Conservation (phyloP, 2,113 vertebrate genomes). For the Eretmochelys imbricata region DNA sequence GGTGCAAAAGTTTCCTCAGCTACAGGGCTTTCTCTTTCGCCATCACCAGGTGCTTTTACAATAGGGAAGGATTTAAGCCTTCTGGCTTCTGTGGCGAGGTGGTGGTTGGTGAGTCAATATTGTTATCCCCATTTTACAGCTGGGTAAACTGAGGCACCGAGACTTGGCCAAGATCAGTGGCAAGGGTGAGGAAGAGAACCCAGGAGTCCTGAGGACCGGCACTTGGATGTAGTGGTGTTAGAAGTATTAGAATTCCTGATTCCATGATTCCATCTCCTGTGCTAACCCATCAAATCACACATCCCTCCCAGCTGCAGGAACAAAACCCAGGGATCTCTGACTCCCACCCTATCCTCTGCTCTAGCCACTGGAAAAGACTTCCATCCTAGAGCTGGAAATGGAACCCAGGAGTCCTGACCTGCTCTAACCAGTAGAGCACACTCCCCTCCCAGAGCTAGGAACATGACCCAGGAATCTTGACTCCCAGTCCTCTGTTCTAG, state of each 20-base stretch:
- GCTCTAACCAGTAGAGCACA: not conserved
- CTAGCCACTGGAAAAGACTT: not conserved
- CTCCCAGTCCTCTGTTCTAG: not conserved
- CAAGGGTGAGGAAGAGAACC: not conserved
- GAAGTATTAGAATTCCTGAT: too few species aligned
- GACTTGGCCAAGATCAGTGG: too few species aligned
- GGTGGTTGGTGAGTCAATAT: not conserved
- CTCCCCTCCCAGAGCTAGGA: not conserved
- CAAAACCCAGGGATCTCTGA: not conserved
- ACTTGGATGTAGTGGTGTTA: too few species aligned
- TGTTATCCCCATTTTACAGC: too few species aligned
- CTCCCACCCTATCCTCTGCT: not conserved
- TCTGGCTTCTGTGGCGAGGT: not conserved
- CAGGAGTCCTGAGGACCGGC: not conserved
- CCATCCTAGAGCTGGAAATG: not conserved
- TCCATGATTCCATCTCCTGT: not conserved
- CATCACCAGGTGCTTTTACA: not conserved
- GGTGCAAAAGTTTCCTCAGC: not conserved
- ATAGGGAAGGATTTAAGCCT: not conserved
- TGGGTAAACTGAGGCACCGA: not conserved
- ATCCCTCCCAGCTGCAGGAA: not conserved
- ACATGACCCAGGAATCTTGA: not conserved
- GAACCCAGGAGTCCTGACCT: not conserved
- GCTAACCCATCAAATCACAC: not conserved
- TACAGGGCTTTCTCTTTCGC: not conserved